Evolutionary conservation across 2,797 vertebrate species (phyloP), one percentile per base, ranked within the genome.

Genomic region (Microctenopoma stevenorrisi): DNA sequence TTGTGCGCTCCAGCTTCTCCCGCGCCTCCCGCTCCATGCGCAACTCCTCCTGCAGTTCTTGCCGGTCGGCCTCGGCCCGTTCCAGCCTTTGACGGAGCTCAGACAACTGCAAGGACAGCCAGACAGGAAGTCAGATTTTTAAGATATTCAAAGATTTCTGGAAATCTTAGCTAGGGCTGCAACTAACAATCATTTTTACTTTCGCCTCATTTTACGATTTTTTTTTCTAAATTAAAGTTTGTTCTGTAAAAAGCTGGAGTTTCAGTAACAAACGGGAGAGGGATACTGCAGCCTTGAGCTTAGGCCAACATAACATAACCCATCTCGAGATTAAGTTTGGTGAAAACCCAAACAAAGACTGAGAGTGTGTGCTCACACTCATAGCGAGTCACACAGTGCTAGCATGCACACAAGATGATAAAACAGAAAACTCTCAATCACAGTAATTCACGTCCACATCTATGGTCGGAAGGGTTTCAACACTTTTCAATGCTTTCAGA

Each of bases 1-100:
- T 97, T 86, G 96, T 96, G 91, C 94, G 88, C 94, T 98, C 96
- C 66, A 99, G 82, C 74, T 96, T 96, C 72, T 97, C 95, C 67
- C 97, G 94, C 10, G 97, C 96, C 83, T 98, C 96, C 57, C 96
- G 94, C 70, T 99, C 97, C 82, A 94, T 90, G 48, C 95, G 93
- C 85, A 99, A 93, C 81, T 98, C 97, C 57, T 97, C 96, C 66
- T 98, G 97, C 72, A 99, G 95, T 78, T 98, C 97, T 88, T 95
- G 95, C 22, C 97, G 94, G 38, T 99, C 97, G 0, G 95, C 94
- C 90, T 98, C 97, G 0, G 97, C 97, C 0, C 93, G 95, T 84
- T 97, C 96, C 90, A 98, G 60, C 73, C 97, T 93, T 88, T 95
- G 95, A 60, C 95, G 94, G 78, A 98, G 78, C 84, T 97, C 97